A percentile compares a stretch with the other conserved stretches of the same genome.
Conservation (phyloP, 1,140 invertebrate species). For the Paraescarpia echinospica region DNA sequence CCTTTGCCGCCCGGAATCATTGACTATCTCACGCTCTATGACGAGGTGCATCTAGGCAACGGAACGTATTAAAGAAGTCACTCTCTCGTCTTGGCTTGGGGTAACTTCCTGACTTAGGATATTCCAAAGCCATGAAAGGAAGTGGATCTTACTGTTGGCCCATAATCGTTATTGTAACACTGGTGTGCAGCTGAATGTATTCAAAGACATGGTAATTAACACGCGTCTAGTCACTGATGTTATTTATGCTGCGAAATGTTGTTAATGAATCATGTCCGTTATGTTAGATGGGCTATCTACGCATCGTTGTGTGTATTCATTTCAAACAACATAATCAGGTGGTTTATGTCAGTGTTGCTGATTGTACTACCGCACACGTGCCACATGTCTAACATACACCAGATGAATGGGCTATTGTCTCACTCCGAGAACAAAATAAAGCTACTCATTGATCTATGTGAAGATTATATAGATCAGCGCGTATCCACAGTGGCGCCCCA, state of each 20-base stretch:
- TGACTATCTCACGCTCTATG: neutral
- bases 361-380: neutral
- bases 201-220: neutral
- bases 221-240: neutral
- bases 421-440: too few species aligned
- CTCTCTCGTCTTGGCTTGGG: neutral
- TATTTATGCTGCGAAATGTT: neutral
- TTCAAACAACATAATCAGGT: neutral
- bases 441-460: too few species aligned
- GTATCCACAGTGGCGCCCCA: too few species aligned
- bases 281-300: neutral
- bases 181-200: neutral
- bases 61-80: neutral
- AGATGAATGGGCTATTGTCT: neutral
- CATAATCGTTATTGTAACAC: neutral
- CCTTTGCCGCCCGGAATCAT: slow-evolving; percentile 12
- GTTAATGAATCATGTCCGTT: neutral
- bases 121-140: neutral
- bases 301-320: neutral
- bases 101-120: neutral
- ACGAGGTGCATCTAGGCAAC: neutral
- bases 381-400: neutral
- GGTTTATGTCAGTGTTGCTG: neutral
- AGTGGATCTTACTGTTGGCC: neutral
- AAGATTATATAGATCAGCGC: neutral